Evolutionary conservation across 2,113 vertebrate species (phyloP), one percentile per base, ranked within the genome.

Genomic region (Colossoma macropomum): DNA sequence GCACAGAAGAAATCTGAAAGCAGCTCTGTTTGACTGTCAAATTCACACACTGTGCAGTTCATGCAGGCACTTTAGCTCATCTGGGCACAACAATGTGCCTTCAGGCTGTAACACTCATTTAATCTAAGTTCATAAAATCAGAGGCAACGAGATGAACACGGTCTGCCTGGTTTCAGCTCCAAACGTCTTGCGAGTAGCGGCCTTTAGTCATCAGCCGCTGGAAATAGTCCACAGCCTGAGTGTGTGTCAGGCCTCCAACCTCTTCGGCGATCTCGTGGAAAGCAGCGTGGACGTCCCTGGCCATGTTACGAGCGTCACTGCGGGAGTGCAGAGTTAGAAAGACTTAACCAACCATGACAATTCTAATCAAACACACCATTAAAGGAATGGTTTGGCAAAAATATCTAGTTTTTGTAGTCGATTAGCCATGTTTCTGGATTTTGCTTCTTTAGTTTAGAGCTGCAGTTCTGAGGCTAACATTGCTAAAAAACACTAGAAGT

Each of bases 201-300:
- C 96, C 96, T 92, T 96, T 96, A 13, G 95, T 97, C 96, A 96
- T 96, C 82, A 97, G 94, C 85, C 95, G 96, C 93, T 96, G 96
- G 86, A 96, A 86, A 77, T 96, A 97, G 90, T 96, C 95, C 88
- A 95, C 79, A 0, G 96, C 96, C 88, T 95, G 94, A 16, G 89
- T 11, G 8, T 95, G 96, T 38, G 89, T 91, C 93, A 97, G 91
- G 83, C 76, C 89, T 0, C 95, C 96, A 0, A 89, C 88, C 77
- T 96, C 95, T 0, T 94, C 90, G 15, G 93, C 95, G 0, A 96
- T 95, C 82, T 95, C 94, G 0, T 91, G 95, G 91, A 97, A 95
- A 69, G 93, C 52, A 75, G 95, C 94, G 87, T 96, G 96, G 75
- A 97, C 96, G 0, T 96, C 96, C 38, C 93, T 92, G 0, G 96